phyloP scores from a whole-genome alignment of 2,113 vertebrate species.

The Phyllostomus hastatus region DNA sequence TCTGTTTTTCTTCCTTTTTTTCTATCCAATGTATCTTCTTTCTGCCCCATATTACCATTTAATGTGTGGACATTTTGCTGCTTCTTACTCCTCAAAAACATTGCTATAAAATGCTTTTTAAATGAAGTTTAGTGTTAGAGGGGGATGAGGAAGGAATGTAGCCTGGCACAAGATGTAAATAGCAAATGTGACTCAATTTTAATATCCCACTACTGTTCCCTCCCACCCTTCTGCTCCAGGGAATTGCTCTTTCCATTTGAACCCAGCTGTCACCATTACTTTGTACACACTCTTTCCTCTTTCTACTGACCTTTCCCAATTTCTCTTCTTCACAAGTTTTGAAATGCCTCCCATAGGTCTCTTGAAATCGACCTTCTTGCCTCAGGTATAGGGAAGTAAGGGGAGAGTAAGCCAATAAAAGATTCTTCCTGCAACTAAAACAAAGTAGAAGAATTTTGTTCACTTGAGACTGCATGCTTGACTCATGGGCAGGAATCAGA shows the following conservation, averaged over 20 bases:
- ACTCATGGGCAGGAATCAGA: background rate
- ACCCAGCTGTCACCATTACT: background rate
- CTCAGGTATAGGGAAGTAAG: background rate
- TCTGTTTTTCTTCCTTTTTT: background rate
- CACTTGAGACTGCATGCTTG: background rate
- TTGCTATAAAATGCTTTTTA: background rate
- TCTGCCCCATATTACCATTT: background rate
- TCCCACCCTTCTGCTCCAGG: fast-evolving
- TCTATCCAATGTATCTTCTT: background rate
- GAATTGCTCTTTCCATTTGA: background rate
- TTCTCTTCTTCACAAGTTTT: background rate
- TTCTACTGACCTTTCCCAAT: background rate
- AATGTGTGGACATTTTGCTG: background rate
- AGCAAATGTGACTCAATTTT: background rate
- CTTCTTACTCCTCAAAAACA: background rate
- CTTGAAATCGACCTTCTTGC: background rate
- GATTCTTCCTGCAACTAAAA: background rate
- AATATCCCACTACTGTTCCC: background rate
- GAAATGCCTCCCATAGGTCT: background rate
- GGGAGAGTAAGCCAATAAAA: background rate
- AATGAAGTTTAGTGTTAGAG: background rate
- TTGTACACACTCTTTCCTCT: background rate
- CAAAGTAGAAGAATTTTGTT: background rate
- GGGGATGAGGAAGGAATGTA: background rate
- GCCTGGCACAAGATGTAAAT: background rate